Conservation (phyloP, 2,113 vertebrate species). For the Conger conger region DNA sequence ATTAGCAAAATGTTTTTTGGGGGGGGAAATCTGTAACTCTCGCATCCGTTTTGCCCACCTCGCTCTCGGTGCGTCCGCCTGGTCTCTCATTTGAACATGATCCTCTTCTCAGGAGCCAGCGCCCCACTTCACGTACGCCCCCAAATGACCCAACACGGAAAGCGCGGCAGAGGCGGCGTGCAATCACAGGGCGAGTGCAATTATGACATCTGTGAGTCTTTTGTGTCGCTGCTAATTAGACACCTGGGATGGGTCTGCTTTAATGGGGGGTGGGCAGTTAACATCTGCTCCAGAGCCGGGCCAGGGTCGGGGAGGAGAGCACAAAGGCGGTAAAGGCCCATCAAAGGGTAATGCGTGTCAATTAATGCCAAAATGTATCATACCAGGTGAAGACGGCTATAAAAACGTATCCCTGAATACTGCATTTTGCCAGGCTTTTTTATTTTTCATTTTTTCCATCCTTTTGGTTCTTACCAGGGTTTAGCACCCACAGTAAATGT, state of each 20-base stretch:
- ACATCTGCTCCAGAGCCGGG: constrained; percentile 70
- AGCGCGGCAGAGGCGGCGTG: too few relatives aligned
- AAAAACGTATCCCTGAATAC: not conserved
- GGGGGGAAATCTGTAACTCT: too few relatives aligned
- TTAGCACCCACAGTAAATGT: too few relatives aligned
- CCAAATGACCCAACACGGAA: not conserved
- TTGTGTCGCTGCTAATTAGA: constrained; percentile 75
- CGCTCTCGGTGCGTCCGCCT: not conserved
- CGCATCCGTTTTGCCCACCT: not conserved
- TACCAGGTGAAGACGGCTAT: not conserved
- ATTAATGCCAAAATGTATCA: not conserved
- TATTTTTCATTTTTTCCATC: too few relatives aligned
- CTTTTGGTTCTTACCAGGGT: too few relatives aligned
- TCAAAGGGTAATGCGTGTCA: not conserved
- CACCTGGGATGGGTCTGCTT: constrained; percentile 62
- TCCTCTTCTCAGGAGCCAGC: not conserved
- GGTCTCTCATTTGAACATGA: not conserved
- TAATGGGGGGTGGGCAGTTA: constrained; percentile 64
- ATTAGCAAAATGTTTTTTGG: too few relatives aligned
- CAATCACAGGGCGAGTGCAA: constrained; percentile 77
- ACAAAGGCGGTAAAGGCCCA: not conserved
- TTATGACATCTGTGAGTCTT: constrained; percentile 83
- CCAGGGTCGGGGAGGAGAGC: constrained; percentile 28
- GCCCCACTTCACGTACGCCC: not conserved
- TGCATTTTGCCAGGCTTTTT: not conserved